Conservation (phyloP, 2,888 invertebrate genomes). For the Melitaea athalia region DNA sequence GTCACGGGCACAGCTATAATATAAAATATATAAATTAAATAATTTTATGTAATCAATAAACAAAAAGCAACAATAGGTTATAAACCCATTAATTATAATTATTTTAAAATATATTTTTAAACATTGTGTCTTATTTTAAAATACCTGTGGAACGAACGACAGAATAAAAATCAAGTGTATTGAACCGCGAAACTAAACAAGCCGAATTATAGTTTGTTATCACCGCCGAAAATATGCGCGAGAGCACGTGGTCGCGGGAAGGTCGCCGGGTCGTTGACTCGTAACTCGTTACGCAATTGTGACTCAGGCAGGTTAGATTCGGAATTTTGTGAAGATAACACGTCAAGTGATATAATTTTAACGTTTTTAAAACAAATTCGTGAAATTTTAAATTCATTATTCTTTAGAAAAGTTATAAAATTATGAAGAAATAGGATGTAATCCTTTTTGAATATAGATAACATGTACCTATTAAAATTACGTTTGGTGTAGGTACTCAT, state of each 20-base stretch:
- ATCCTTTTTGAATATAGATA: too few relatives aligned
- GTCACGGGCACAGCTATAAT: too few relatives aligned
- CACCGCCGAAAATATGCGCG: conserved; percentile 24
- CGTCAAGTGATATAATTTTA: background rate
- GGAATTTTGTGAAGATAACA: conserved; percentile 15
- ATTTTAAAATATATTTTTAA: too few relatives aligned
- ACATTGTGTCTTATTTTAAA: too few relatives aligned
- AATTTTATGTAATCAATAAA: background rate
- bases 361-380: too few relatives aligned
- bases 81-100: background rate
- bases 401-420: too few relatives aligned
- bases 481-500: too few relatives aligned
- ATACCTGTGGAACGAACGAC: background rate
- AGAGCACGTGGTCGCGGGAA: conserved; percentile 43
- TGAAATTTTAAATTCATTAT: background rate
- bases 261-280: conserved; percentile 53
- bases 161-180: conserved; percentile 18
- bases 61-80: background rate
- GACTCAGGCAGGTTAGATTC: conserved; percentile 30
- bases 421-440: too few relatives aligned
- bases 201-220: conserved; percentile 19
- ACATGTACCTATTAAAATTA: too few relatives aligned
- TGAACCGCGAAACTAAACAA: conserved; percentile 5
- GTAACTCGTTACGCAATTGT: conserved; percentile 50
- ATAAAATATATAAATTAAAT: too few relatives aligned